These are phyloP conservation scores for Hyposoter dolosus DNA, from an alignment of 2,888 invertebrate genomes.

Conservation along the genomic window DNA sequence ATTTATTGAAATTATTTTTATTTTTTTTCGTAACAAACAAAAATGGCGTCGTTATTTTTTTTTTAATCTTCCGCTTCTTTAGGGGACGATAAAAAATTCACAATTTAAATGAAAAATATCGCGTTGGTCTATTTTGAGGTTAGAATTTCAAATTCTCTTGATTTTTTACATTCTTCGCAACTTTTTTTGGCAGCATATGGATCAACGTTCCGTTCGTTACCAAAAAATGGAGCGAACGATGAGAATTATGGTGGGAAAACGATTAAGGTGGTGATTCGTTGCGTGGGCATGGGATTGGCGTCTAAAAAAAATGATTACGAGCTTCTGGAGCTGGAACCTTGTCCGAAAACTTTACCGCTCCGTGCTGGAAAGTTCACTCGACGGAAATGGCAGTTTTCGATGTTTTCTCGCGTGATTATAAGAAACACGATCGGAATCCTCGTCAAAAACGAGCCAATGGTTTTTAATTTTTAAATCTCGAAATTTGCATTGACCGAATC, in stretches of 20 bases:
- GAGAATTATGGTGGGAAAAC: neutral
- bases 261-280: neutral
- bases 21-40: neutral
- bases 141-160: neutral
- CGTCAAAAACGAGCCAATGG: neutral
- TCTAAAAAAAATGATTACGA: too few relatives aligned
- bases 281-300: too few relatives aligned
- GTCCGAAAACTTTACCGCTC: too few relatives aligned
- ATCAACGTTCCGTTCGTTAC: neutral
- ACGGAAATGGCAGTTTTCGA: neutral
- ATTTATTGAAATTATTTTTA: neutral
- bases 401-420: neutral
- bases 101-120: neutral
- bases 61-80: neutral
- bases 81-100: neutral
- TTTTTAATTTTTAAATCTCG: too few relatives aligned
- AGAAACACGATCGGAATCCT: neutral
- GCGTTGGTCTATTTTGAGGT: neutral
- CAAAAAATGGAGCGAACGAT: neutral
- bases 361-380: neutral
- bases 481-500: too few relatives aligned
- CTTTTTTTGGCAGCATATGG: neutral
- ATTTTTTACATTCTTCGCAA: neutral
- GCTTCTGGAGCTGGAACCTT: too few relatives aligned
- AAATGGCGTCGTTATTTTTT: neutral